phyloP scores from a whole-genome alignment of 2,888 invertebrate genomes.

The Seira musarum region DNA sequence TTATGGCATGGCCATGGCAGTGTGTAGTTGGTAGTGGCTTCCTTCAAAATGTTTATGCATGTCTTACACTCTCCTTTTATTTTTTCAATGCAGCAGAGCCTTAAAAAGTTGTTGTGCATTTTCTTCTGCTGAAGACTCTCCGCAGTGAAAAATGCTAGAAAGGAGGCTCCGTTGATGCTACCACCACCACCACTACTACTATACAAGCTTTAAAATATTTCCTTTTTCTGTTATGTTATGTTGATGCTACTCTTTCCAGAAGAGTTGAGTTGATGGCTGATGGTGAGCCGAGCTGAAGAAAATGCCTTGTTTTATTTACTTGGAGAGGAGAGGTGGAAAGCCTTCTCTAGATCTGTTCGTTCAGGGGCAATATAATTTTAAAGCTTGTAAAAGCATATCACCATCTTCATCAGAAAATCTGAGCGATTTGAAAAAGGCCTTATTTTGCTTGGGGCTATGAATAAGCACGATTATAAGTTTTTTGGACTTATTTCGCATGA shows the following conservation, averaged over 20 bases:
- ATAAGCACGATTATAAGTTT: constrained; percentile 44
- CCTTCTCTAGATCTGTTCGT: background rate
- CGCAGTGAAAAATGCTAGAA: background rate
- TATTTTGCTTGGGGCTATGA: constrained; percentile 22
- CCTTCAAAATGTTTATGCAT: background rate
- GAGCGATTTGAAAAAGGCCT: background rate
- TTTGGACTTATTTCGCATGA: constrained; percentile 53
- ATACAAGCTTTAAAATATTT: no score
- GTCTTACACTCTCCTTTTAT: background rate
- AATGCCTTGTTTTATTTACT: constrained; percentile 27
- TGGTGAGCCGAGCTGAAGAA: background rate
- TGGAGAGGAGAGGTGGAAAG: constrained; percentile 5
- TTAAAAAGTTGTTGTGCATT: background rate
- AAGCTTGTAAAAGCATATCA: constrained; percentile 7
- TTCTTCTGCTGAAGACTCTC: background rate
- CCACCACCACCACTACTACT: no score
- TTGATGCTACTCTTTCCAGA: background rate
- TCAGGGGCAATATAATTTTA: background rate
- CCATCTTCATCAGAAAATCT: constrained; percentile 7
- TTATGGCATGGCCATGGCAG: no score
- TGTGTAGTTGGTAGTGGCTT: no score
- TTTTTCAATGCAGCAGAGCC: background rate
- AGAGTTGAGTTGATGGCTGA: background rate
- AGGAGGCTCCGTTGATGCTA: no score
- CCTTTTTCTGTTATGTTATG: no score